Evolutionary conservation across 2,113 vertebrate genomes (phyloP).

Genomic region (Melanostigma gelatinosum): DNA sequence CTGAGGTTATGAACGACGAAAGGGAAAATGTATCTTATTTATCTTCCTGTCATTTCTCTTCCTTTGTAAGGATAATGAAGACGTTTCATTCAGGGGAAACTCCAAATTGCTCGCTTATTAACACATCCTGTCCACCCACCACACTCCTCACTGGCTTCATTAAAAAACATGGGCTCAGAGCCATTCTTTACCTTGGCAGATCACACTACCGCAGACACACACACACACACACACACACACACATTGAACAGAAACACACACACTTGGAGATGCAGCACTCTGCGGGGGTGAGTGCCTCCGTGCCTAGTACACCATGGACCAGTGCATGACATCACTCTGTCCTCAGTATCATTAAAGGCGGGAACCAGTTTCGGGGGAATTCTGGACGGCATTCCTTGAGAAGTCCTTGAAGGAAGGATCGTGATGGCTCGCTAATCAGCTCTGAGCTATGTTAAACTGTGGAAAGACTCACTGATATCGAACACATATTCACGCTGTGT

Average conservation of each 20-base stretch:
- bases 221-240: slow-evolving; percentile 45
- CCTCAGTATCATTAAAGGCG: slow-evolving; percentile 74
- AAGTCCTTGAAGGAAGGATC: slow-evolving; percentile 72
- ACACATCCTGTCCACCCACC: slow-evolving; percentile 70
- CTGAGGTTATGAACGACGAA: not conserved
- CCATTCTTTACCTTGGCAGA: slow-evolving; percentile 72
- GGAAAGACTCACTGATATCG: slow-evolving; percentile 73
- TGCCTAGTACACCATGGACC: slow-evolving; percentile 81
- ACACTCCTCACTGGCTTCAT: slow-evolving; percentile 70
- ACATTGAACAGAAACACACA: slow-evolving; percentile 34
- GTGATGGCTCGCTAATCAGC: slow-evolving; percentile 75
- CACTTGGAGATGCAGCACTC: slow-evolving; percentile 51
- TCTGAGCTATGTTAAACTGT: slow-evolving; percentile 70
- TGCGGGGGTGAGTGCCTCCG: slow-evolving; percentile 68
- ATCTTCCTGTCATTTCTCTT: slow-evolving; percentile 28
- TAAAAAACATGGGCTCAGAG: slow-evolving; percentile 69
- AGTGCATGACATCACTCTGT: slow-evolving; percentile 76
- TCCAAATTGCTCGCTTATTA: slow-evolving; percentile 68
- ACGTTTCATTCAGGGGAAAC: slow-evolving; percentile 50
- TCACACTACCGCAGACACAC: slow-evolving; percentile 24
- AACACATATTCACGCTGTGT: slow-evolving; percentile 49
- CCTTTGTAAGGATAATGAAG: slow-evolving; percentile 51
- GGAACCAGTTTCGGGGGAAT: slow-evolving; percentile 71
- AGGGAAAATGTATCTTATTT: slow-evolving; percentile 16
- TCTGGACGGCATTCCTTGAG: slow-evolving; percentile 75